Evolutionary conservation across 2,888 invertebrate species (phyloP).

Genomic region (Periphyllus acericola): DNA sequence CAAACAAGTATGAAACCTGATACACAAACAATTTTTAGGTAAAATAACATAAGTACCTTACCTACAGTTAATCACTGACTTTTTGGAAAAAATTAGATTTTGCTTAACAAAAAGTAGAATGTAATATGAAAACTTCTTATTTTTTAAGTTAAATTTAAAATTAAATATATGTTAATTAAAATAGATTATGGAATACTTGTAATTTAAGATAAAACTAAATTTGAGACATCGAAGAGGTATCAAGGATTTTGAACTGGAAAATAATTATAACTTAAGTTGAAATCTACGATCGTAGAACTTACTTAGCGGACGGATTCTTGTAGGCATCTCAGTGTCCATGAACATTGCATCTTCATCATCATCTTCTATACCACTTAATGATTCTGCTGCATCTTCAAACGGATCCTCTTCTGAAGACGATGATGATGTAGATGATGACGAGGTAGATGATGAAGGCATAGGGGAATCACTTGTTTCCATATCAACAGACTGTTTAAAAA

Average conservation of each 20-base stretch:
- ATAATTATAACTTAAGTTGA: no score
- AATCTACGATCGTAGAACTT: constrained; percentile 66
- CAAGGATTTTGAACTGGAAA: no score
- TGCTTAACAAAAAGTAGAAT: no score
- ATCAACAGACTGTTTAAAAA: constrained; percentile 39
- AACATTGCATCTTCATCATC: constrained; percentile 79
- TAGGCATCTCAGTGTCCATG: constrained; percentile 76
- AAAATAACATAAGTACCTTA: no score
- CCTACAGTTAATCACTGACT: no score
- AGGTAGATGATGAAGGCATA: constrained; percentile 56
- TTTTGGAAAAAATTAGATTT: no score
- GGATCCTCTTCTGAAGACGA: constrained; percentile 83
- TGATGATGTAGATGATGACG: constrained; percentile 75
- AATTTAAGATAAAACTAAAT: no score
- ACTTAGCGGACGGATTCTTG: constrained; percentile 82
- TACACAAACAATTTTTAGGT: no score
- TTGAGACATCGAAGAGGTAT: no score
- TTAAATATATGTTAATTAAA: neutral
- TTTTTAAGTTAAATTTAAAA: constrained; percentile 14
- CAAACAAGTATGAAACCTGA: no score
- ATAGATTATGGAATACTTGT: no score
- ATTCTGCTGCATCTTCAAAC: constrained; percentile 85
- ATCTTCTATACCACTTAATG: constrained; percentile 76
- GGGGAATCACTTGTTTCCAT: constrained; percentile 59
- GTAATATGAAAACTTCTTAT: neutral